These are phyloP conservation scores for Agelaius tricolor DNA, from an alignment of 2,113 vertebrate species.

Conservation along the genomic window DNA sequence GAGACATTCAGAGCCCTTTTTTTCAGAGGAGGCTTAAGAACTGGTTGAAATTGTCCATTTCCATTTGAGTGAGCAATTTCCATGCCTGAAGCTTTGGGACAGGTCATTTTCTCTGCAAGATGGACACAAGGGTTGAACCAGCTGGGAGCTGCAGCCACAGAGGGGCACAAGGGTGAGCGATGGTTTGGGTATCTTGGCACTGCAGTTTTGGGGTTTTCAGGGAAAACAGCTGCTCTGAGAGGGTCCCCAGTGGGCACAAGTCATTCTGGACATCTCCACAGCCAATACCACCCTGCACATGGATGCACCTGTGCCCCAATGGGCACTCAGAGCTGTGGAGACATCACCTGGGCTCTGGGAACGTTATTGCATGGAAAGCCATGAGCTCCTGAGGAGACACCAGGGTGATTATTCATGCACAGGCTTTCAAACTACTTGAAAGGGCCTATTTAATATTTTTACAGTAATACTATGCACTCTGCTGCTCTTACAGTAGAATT, in stretches of 20 bases:
- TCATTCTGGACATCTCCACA: not conserved
- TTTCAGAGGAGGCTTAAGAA: not conserved
- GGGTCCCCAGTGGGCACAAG: not conserved
- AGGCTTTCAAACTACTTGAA: not conserved
- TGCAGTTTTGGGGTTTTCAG: not conserved
- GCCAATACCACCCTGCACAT: not conserved
- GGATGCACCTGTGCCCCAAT: not conserved
- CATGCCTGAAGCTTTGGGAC: not conserved
- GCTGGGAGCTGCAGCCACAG: not conserved
- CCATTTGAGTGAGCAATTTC: not conserved
- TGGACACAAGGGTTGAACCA: not conserved
- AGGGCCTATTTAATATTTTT: slow-evolving; percentile 31
- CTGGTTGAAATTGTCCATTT: not conserved
- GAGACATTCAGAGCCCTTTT: not conserved
- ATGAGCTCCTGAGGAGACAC: not conserved
- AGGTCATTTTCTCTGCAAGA: not conserved
- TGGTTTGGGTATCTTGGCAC: fast-evolving
- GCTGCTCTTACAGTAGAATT: slow-evolving; percentile 47
- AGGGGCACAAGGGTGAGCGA: not conserved
- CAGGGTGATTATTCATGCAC: not conserved
- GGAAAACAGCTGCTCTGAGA: not conserved
- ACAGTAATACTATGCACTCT: slow-evolving; percentile 57
- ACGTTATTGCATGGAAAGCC: not conserved
- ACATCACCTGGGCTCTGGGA: not conserved
- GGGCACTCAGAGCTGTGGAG: not conserved